phyloP scores from a whole-genome alignment of 2,797 vertebrate genomes.

The Uromys caudimaculatus region DNA sequence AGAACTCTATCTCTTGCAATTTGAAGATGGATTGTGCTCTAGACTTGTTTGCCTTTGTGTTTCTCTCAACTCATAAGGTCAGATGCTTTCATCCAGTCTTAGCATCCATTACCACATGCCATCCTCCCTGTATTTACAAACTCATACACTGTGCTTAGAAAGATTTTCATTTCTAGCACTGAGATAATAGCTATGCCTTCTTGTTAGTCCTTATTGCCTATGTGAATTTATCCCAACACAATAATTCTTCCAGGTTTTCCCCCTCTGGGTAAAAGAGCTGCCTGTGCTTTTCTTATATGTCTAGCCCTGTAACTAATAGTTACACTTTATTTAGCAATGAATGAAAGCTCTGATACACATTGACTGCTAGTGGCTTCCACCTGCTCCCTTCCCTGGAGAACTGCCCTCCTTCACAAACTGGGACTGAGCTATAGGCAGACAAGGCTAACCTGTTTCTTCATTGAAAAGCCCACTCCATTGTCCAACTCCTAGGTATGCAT shows the following conservation, averaged over 20 bases:
- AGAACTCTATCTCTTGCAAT: neutral
- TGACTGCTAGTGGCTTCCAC: neutral
- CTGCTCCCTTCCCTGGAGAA: neutral
- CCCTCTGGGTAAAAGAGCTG: neutral
- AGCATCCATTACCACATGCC: neutral
- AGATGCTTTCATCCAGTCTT: neutral
- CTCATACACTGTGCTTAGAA: neutral
- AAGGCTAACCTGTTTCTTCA: neutral
- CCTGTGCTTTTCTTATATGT: neutral
- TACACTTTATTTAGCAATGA: neutral
- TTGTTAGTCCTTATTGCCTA: neutral
- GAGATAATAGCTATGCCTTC: constrained; percentile 26
- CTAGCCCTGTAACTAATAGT: neutral
- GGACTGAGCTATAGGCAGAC: neutral
- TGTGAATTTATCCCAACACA: constrained; percentile 19
- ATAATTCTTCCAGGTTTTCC: neutral
- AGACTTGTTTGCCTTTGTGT: neutral
- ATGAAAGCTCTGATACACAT: neutral
- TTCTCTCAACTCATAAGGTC: neutral
- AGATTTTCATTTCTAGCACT: constrained; percentile 6
- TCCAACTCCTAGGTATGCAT: neutral
- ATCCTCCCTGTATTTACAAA: neutral
- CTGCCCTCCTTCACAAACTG: neutral
- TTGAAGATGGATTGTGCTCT: neutral
- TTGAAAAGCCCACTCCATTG: neutral